A percentile compares a stretch with the other conserved stretches of the same genome.
phyloP scores from a whole-genome alignment of 2,113 vertebrate genomes.

The Gymnobelideus leadbeateri region DNA sequence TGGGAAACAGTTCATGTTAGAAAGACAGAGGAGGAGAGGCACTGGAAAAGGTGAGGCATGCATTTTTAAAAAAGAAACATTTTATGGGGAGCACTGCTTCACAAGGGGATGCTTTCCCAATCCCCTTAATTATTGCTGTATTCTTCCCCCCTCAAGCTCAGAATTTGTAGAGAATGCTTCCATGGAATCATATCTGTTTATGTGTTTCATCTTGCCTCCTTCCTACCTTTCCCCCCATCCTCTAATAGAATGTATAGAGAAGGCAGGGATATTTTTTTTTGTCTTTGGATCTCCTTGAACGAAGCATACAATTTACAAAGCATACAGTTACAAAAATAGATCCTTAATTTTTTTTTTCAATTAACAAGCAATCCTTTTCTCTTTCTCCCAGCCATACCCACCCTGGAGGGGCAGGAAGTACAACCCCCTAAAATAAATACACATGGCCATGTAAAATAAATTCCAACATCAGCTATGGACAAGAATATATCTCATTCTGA shows the following conservation, averaged over 20 bases:
- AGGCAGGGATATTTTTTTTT: not conserved
- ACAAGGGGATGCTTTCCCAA: not conserved
- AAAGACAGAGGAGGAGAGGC: conserved; percentile 20
- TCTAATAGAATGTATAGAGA: not conserved
- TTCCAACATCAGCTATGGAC: not conserved
- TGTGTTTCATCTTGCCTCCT: not conserved
- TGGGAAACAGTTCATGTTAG: conserved; percentile 50
- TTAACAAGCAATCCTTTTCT: too few relatives aligned
- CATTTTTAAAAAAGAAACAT: conserved; percentile 26
- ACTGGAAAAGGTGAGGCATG: conserved; percentile 27
- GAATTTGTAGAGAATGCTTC: too few relatives aligned
- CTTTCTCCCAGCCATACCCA: too few relatives aligned
- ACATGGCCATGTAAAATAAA: not conserved
- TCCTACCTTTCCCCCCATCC: not conserved
- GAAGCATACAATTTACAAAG: too few relatives aligned
- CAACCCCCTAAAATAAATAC: not conserved
- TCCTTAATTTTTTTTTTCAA: too few relatives aligned
- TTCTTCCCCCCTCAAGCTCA: not conserved
- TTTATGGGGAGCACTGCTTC: not conserved
- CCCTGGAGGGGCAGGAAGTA: too few relatives aligned
- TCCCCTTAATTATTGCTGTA: not conserved
- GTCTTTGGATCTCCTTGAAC: not conserved
- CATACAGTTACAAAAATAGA: not conserved
- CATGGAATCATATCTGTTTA: not conserved
- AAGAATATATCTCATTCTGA: not conserved